These are phyloP conservation scores for Tachycineta bicolor DNA, from an alignment of 2,113 vertebrate genomes.

Conservation along the genomic window DNA sequence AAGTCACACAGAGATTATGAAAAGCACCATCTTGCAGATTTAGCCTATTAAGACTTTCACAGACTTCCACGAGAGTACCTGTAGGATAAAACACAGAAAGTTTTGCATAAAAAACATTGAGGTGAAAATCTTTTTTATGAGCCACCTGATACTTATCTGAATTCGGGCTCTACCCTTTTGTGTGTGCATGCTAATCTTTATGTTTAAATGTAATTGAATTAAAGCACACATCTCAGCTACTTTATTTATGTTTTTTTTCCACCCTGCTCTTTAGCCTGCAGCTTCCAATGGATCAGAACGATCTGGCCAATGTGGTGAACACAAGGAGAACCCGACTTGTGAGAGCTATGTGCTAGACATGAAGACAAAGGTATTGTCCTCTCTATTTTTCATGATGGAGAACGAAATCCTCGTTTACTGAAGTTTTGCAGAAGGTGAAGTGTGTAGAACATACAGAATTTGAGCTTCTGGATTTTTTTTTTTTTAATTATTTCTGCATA, in stretches of 20 bases:
- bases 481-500: background rate
- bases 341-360: slow-evolving; percentile 53
- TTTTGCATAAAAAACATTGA: background rate
- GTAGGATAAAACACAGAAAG: background rate
- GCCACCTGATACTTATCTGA: background rate
- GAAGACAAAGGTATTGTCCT: slow-evolving; percentile 73
- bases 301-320: slow-evolving; percentile 40
- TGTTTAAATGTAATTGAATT: background rate
- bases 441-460: background rate
- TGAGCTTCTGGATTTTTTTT: background rate
- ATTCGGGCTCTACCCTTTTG: background rate
- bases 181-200: background rate
- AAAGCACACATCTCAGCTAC: background rate
- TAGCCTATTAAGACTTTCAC: background rate
- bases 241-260: background rate
- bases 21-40: background rate
- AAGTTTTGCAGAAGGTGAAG: background rate
- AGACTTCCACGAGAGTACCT: background rate
- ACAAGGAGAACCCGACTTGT: slow-evolving; percentile 56
- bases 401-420: background rate
- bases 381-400: background rate
- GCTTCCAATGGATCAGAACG: slow-evolving; percentile 64
- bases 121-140: background rate
- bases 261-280: slow-evolving; percentile 58
- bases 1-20: background rate